Conservation (phyloP, 2,888 invertebrate genomes). For the Hypomecis atomaria region DNA sequence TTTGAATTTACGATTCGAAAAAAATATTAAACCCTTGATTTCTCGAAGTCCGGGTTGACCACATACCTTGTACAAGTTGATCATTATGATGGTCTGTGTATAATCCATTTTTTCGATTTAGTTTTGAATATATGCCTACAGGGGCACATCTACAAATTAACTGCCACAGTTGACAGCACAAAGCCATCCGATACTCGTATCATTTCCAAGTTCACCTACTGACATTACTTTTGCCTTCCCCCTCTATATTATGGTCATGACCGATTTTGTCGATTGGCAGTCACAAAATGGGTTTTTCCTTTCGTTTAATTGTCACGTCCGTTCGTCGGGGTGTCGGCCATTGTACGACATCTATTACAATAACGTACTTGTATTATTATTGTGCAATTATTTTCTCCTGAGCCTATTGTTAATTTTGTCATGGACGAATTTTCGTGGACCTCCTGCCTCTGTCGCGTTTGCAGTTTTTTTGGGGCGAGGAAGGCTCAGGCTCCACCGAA, state of each 20-base stretch:
- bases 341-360: slow-evolving; percentile 34
- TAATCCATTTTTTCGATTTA: too few species aligned
- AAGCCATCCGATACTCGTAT: too few species aligned
- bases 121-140: too few species aligned
- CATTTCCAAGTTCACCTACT: too few species aligned
- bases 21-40: too few species aligned
- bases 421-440: slow-evolving; percentile 2
- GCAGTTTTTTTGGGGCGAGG: neutral
- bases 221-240: too few species aligned
- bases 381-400: slow-evolving; percentile 17
- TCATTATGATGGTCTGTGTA: too few species aligned
- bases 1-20: too few species aligned
- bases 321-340: slow-evolving; percentile 37
- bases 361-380: slow-evolving; percentile 16
- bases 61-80: too few species aligned
- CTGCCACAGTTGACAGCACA: too few species aligned
- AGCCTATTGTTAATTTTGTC: slow-evolving; percentile 9
- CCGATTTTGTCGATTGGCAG: slow-evolving; percentile 40
- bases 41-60: too few species aligned
- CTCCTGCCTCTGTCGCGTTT: slow-evolving; percentile 1
- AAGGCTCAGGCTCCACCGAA: neutral
- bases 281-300: slow-evolving; percentile 61
- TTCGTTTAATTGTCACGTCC: slow-evolving; percentile 68
- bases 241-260: slow-evolving; percentile 35
- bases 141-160: too few species aligned